Evolutionary conservation across 1,140 invertebrate genomes (phyloP).

Genomic region (Micrasema longulum): DNA sequence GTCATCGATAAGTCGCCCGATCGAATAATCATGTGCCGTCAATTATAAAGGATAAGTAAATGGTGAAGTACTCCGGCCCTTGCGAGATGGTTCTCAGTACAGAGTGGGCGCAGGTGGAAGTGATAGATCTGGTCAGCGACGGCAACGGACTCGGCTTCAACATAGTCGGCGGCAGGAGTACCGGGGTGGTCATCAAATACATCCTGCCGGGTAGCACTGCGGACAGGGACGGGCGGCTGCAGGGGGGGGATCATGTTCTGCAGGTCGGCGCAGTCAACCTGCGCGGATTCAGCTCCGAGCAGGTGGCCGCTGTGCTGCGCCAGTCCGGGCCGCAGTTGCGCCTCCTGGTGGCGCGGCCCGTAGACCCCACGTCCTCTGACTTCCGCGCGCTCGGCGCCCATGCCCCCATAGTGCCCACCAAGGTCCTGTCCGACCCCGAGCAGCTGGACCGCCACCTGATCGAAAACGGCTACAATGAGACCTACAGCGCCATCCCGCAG

Average conservation of each 20-base stretch:
- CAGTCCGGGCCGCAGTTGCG: conserved; percentile 86
- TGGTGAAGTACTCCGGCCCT: conserved; percentile 42
- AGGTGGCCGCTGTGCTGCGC: conserved; percentile 87
- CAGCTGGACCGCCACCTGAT: conserved; percentile 83
- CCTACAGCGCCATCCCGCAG: conserved; percentile 63
- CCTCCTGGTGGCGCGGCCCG: conserved; percentile 84
- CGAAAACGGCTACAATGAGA: conserved; percentile 74
- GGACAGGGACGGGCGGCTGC: conserved; percentile 85
- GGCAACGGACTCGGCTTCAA: conserved; percentile 90
- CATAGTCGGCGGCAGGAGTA: conserved; percentile 90
- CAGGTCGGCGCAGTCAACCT: conserved; percentile 90
- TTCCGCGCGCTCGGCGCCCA: conserved; percentile 72
- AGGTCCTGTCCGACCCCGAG: conserved; percentile 84
- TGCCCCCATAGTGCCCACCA: conserved; percentile 85
- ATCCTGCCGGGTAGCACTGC: conserved; percentile 90
- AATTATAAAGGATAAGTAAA: conserved; percentile 42
- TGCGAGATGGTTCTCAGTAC: conserved; percentile 80
- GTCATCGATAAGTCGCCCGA: conserved; percentile 31
- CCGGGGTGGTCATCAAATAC: conserved; percentile 92
- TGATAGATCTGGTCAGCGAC: conserved; percentile 88
- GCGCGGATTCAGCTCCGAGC: conserved; percentile 88
- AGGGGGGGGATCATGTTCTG: conserved; percentile 89
- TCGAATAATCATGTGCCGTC: conserved; percentile 17
- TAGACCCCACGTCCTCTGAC: conserved; percentile 75
- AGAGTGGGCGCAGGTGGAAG: conserved; percentile 91